Base-by-base conservation (phyloP, 2,888 invertebrate genomes). In the Cartodere bifasciata region DNA sequence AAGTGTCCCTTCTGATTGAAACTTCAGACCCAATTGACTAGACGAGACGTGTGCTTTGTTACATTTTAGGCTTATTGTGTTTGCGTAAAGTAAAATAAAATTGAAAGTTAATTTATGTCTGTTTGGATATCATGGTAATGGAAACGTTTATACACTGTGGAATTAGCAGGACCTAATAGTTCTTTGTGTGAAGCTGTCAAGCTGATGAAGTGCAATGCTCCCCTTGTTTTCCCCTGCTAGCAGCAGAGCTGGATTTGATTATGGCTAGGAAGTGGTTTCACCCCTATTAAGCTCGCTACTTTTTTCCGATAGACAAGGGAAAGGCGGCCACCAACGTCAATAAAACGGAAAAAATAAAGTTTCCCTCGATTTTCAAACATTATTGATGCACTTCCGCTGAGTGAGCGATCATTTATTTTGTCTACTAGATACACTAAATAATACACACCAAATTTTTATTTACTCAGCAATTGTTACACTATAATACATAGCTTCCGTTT, bases 281-380 rank as follows among this genome's bases (percentile, higher is more conserved):
- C 59, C 60, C 60, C 60, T 57, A 60, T 60, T 60, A 59, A 60
- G 55, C 53, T 48, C 53, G 52, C 55, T 54, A 58, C 55, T 28
- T 52, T 57, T 56, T 52, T 48, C 49, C 52, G 50, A 48, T 53
- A 57, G 64, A 68, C 68, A 68, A 62, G 66, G 61, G 64, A 68
- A 68, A 67, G 68, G 67, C 68, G 68, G 65, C 56, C 52, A 47
- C 52, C 39, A 46, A 48, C 48, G 53, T 56, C 57, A 54, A 56
- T 56, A 57, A 56, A 56, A 46, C 49, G 46, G 46, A 44, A 53
- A 50, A 57, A 56, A 55, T 55, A 55, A 52, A 54, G 48, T 52
- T 48, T 47, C 48, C 47, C 44, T 39, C 45, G 46, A 48, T 46
- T 40, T 45, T 35, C 40, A 40, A 42, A 46, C 51, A 46, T 53